phyloP scores from a whole-genome alignment of 2,888 invertebrate species.

The Polydesmus complanatus region DNA sequence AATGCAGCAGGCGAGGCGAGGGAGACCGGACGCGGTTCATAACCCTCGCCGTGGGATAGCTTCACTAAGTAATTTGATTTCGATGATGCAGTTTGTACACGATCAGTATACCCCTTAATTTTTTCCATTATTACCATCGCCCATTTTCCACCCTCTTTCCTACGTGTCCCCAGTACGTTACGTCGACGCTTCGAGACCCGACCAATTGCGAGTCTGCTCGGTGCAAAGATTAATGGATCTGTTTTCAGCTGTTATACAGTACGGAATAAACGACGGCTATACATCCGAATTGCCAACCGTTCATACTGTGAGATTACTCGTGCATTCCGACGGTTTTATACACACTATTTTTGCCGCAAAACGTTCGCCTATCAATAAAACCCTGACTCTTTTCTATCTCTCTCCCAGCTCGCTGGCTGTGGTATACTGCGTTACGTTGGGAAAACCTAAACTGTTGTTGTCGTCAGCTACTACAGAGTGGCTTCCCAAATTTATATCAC shows the following conservation, averaged over 20 bases:
- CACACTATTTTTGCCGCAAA: background rate
- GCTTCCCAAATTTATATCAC: too few species aligned
- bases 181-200: background rate
- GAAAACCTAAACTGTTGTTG: too few species aligned
- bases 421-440: too few species aligned
- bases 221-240: background rate
- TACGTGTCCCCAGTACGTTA: background rate
- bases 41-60: slow-evolving; percentile 13
- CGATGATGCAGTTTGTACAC: slow-evolving; percentile 14
- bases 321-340: background rate
- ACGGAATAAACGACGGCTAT: too few species aligned
- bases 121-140: slow-evolving; percentile 2
- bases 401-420: too few species aligned
- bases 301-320: background rate
- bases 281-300: background rate
- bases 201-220: background rate
- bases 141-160: background rate
- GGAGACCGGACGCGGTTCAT: slow-evolving; percentile 3
- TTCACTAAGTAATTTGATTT: slow-evolving; percentile 14
- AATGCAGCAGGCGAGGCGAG: background rate
- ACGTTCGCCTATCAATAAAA: background rate
- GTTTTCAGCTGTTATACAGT: background rate
- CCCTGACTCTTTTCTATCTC: too few species aligned
- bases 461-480: too few species aligned
- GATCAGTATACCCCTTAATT: slow-evolving; percentile 6